Evolutionary conservation across 2,797 vertebrate genomes (phyloP), one percentile per base, ranked within the genome.

Genomic region (Chiloscyllium punctatum): DNA sequence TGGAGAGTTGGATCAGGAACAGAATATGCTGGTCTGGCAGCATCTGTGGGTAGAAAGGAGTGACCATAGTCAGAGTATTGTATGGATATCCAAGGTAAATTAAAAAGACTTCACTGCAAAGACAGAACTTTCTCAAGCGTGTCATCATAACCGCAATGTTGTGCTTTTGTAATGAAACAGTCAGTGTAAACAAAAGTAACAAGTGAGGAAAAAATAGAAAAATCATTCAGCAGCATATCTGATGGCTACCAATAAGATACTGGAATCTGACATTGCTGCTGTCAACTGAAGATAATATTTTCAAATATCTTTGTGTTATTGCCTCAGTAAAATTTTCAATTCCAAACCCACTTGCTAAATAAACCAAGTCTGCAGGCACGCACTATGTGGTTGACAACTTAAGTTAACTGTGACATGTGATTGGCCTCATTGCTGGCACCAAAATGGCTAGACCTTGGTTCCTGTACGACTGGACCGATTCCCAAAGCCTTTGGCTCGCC

Each of bases 381-480:
- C 16, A 57, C 57, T 57, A 57, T 33, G 30, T 62, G 53, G 87
- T 91, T 91, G 53, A 69, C 37, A 68, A n/a, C 21, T 33, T 69
- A 71, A 94, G 53, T 94, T 94, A 72, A 42, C 25, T 94, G 25
- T 94, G 37, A 71, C 69, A 72, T 94, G 42, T 72, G 69, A 72
- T 42, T 94, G 62, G 21, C 9, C n/a, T 33, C 62, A 62, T 25
- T 92, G 68, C 62, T 92, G 92, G 37, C 37, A 94, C 37, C 68
- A 74, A 42, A 51, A 25, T 30, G 42, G 69, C 92, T 94, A 30
- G 92, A 51, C 25, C 42, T 30, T 95, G 96, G 96, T 97, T 98
- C 97, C 97, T 96, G 96, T 95, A 90, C 88, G 96, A 96, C 96
- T 94, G 96, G 94, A 96, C 96, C 94, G 79, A 95, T 95, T 96